Evolutionary conservation across 2,113 vertebrate genomes (phyloP).

Genomic region (Hydropotes inermis): DNA sequence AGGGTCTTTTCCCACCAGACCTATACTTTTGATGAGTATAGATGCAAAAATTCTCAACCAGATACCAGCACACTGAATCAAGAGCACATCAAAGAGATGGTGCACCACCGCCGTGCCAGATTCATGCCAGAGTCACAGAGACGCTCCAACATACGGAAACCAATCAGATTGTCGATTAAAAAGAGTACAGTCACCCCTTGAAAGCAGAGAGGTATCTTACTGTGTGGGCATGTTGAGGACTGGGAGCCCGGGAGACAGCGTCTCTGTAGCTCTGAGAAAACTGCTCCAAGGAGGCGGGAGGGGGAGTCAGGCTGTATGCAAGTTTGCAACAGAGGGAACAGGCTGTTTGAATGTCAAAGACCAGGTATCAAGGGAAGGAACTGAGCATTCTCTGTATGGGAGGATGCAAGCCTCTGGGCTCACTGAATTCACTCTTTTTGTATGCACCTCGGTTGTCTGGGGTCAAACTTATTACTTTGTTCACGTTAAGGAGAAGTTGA

Average conservation of each 20-base stretch:
- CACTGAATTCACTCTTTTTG: not conserved
- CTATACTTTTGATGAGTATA: not conserved
- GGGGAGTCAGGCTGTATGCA: not conserved
- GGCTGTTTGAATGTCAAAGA: fast-evolving
- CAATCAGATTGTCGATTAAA: fast-evolving
- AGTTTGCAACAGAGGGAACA: not conserved
- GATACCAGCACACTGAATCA: not conserved
- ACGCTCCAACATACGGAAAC: fast-evolving
- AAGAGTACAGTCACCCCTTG: not conserved
- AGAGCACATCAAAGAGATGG: not conserved
- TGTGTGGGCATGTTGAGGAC: not conserved
- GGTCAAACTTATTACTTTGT: not conserved
- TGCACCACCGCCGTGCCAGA: fast-evolving
- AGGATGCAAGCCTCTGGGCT: not conserved
- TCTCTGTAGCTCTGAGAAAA: not conserved
- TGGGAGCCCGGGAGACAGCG: fast-evolving
- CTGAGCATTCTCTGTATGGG: fast-evolving
- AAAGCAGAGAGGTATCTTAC: not conserved
- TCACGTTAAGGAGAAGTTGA: not conserved
- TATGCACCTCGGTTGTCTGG: not conserved
- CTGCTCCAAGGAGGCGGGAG: not conserved
- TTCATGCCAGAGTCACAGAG: not conserved
- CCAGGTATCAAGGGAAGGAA: not conserved
- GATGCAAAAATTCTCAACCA: not conserved
- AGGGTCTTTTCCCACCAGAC: not conserved